A percentile compares a stretch with the other conserved stretches of the same genome.
phyloP scores from a whole-genome alignment of 2,113 vertebrate genomes.

The Zosterops japonicus region DNA sequence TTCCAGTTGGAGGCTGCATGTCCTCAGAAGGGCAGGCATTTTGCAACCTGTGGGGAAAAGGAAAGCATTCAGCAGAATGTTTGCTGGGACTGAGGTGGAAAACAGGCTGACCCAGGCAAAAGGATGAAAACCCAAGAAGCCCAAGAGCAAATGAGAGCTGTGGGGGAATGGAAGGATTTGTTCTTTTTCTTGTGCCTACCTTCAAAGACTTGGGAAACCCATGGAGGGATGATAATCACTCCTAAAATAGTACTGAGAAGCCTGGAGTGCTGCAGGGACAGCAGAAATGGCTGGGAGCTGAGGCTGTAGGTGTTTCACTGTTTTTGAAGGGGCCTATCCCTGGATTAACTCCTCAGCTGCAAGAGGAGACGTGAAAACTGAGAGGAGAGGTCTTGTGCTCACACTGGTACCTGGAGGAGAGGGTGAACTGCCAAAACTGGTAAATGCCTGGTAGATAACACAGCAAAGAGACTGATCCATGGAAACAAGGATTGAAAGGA shows the following conservation, averaged over 20 bases:
- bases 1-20: neutral
- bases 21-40: neutral
- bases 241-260: neutral
- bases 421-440: neutral
- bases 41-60: neutral
- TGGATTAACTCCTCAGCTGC: neutral
- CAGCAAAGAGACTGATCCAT: neutral
- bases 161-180: neutral
- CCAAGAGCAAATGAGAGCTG: neutral
- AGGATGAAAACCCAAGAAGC: neutral
- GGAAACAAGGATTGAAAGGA: neutral
- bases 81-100: neutral
- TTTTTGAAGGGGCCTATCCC: neutral
- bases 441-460: neutral
- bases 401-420: neutral
- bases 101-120: neutral
- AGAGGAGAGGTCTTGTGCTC: neutral
- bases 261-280: neutral
- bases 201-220: conserved; percentile 5
- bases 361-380: neutral
- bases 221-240: neutral
- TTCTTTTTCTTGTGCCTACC: neutral
- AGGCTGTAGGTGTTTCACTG: neutral
- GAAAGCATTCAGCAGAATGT: neutral
- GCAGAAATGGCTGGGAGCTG: neutral